phyloP scores from a whole-genome alignment of 2,888 invertebrate species.

The Diloba caeruleocephala region DNA sequence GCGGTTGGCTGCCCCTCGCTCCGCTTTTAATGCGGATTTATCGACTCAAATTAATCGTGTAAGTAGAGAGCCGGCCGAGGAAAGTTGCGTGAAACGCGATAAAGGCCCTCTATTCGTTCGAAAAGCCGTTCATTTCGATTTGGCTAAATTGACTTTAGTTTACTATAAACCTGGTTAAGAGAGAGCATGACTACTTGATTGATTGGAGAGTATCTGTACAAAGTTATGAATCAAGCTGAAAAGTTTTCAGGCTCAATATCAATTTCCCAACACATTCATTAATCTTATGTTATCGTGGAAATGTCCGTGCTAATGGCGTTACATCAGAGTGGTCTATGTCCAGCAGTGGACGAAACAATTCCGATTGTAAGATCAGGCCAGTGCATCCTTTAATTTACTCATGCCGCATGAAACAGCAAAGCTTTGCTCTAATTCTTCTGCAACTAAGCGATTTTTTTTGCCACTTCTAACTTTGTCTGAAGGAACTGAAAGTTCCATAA shows the following conservation, averaged over 20 bases:
- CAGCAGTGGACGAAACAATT: too few species aligned
- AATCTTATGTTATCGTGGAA: neutral
- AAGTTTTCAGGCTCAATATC: neutral
- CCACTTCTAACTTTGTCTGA: too few species aligned
- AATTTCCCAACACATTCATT: neutral
- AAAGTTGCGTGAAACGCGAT: conserved; percentile 86
- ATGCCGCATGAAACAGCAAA: too few species aligned
- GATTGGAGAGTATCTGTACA: neutral
- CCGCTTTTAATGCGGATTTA: conserved; percentile 88
- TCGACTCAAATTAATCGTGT: conserved; percentile 88
- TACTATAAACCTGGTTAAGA: conserved; percentile 58
- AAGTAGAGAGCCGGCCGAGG: conserved; percentile 81
- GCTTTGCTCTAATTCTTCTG: too few species aligned
- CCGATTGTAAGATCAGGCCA: too few species aligned
- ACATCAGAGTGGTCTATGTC: too few species aligned
- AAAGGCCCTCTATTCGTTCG: conserved; percentile 78
- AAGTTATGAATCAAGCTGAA: neutral
- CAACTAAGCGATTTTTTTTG: too few species aligned
- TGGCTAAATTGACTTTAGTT: conserved; percentile 73
- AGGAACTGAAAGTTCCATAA: too few species aligned
- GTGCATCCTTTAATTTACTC: too few species aligned
- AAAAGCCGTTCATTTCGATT: conserved; percentile 76
- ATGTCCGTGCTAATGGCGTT: too few species aligned
- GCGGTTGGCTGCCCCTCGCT: conserved; percentile 81
- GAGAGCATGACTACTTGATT: conserved; percentile 41